Conservation (phyloP, 2,797 vertebrate genomes). For the Rhinophrynus dorsalis region DNA sequence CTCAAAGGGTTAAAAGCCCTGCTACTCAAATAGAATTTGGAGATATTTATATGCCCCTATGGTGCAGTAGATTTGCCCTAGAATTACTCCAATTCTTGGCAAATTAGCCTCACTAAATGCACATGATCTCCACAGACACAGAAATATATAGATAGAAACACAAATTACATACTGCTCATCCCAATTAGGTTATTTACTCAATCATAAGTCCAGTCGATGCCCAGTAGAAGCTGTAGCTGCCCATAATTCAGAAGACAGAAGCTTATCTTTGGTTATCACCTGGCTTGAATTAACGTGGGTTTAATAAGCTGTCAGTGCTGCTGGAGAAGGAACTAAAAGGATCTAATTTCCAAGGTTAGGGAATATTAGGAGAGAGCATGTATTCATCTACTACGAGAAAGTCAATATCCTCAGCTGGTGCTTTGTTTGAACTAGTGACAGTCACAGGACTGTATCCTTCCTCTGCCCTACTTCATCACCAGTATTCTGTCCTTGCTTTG, state of each 20-base stretch:
- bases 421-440: slow-evolving; percentile 30
- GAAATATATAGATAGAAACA: no score
- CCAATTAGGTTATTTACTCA: neutral
- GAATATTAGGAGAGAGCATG: slow-evolving; percentile 27
- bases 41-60: no score
- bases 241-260: neutral
- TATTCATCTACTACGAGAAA: slow-evolving; percentile 33
- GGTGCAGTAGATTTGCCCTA: no score
- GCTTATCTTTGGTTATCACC: slow-evolving; percentile 32
- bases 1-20: no score
- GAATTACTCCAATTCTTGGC: no score
- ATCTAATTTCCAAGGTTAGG: slow-evolving; percentile 4
- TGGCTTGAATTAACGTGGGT: slow-evolving; percentile 18
- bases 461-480: neutral
- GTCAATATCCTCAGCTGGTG: slow-evolving; percentile 23
- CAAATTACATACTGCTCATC: no score
- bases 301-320: slow-evolving; percentile 30
- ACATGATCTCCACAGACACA: no score
- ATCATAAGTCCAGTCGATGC: neutral
- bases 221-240: neutral
- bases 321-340: slow-evolving; percentile 11
- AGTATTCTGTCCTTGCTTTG: slow-evolving; percentile 22
- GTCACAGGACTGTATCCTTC: slow-evolving; percentile 28
- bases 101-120: no score
- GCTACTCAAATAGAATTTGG: no score